These are phyloP conservation scores for Apodemia hepburni DNA, from an alignment of 2,888 invertebrate genomes.

Conservation along the genomic window DNA sequence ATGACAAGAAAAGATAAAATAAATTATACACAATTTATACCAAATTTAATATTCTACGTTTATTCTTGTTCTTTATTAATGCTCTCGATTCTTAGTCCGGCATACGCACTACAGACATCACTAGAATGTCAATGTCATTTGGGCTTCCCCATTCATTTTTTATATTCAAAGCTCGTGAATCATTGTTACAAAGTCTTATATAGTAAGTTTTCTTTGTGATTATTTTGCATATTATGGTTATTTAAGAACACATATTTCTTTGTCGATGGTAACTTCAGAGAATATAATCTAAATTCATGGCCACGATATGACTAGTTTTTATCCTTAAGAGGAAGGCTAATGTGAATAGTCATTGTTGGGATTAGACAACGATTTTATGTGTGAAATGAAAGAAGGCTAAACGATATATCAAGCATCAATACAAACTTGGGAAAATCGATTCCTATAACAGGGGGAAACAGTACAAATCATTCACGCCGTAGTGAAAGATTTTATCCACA, in stretches of 20 bases:
- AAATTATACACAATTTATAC: slow-evolving; percentile 3
- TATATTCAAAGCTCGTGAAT: slow-evolving; percentile 31
- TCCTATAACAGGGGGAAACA: too few species aligned
- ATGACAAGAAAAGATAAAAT: slow-evolving; percentile 3
- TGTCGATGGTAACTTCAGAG: not conserved
- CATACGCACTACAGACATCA: slow-evolving; percentile 37
- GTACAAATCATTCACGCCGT: too few species aligned
- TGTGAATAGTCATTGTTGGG: not conserved
- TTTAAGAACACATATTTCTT: not conserved
- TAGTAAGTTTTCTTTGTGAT: slow-evolving; percentile 11
- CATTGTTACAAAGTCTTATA: slow-evolving; percentile 22
- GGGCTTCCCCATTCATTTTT: slow-evolving; percentile 54
- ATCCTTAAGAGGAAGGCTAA: not conserved
- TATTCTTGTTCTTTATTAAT: slow-evolving; percentile 42
- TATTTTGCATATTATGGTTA: not conserved
- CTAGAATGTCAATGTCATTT: slow-evolving; percentile 54
- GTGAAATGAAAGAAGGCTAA: too few species aligned
- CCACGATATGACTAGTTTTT: not conserved
- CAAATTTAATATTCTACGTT: slow-evolving; percentile 13
- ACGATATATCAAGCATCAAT: not conserved
- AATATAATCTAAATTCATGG: not conserved
- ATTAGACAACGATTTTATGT: not conserved
- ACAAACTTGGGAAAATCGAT: not conserved
- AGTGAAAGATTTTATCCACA: too few species aligned
- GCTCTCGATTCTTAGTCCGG: slow-evolving; percentile 26